phyloP scores from a whole-genome alignment of 2,113 vertebrate species.

The Nesospiza acunhae region DNA sequence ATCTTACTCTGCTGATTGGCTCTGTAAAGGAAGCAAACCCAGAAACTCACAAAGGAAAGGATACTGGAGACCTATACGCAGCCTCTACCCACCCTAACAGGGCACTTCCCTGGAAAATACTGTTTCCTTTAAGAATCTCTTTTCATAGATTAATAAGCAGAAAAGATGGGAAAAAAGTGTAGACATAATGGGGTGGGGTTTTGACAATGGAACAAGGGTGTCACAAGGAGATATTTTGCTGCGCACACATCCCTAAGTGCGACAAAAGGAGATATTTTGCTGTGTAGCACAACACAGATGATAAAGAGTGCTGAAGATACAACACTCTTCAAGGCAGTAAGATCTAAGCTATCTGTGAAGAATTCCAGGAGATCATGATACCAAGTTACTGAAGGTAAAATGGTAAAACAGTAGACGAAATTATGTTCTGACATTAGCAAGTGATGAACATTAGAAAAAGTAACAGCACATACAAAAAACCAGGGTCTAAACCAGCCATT shows the following conservation, averaged over 20 bases:
- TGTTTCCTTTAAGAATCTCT: background rate
- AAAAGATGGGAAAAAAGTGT: background rate
- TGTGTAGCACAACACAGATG: background rate
- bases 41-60: background rate
- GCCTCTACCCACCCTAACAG: background rate
- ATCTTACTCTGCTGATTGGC: background rate
- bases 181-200: background rate
- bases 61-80: background rate
- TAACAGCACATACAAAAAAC: background rate
- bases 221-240: background rate
- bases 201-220: background rate
- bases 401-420: background rate
- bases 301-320: background rate
- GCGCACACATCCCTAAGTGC: background rate
- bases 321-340: background rate
- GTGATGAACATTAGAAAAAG: background rate
- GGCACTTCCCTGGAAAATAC: rapidly evolving
- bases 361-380: background rate
- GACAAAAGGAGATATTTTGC: background rate
- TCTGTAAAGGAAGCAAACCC: background rate
- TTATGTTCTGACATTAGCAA: background rate
- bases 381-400: background rate
- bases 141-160: background rate
- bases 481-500: background rate
- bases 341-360: background rate